Percentiles rank a stretch among this genome's conserved stretches.
These are phyloP conservation scores for Craseonycteris thonglongyai DNA, from an alignment of 2,113 vertebrate species.

Conservation along the genomic window DNA sequence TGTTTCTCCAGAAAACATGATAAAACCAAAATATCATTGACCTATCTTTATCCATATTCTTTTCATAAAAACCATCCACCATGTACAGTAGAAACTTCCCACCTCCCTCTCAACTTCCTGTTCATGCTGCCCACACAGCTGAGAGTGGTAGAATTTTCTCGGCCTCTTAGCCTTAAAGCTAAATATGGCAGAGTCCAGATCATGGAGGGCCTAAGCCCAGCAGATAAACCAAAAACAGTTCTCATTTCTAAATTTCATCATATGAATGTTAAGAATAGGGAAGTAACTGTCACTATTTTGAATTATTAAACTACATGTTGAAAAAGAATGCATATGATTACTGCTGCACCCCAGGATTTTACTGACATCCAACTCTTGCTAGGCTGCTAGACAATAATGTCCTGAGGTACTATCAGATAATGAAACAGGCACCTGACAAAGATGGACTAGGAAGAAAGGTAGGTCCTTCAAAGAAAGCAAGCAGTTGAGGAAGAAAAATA, in stretches of 20 bases:
- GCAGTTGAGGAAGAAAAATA: not conserved
- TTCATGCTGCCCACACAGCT: not conserved
- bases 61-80: not conserved
- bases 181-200: not conserved
- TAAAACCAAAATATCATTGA: slow-evolving; percentile 42
- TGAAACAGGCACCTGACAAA: not conserved
- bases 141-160: not conserved
- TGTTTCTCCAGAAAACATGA: slow-evolving; percentile 35
- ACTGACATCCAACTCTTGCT: not conserved
- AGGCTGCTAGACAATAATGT: not conserved
- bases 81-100: not conserved
- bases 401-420: not conserved
- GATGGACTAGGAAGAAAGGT: not conserved
- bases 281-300: not conserved
- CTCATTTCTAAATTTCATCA: not conserved
- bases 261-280: not conserved
- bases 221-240: not conserved
- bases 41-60: not conserved
- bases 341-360: not conserved
- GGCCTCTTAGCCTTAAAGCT: not conserved
- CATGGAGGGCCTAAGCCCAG: not conserved
- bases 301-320: not conserved
- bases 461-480: not conserved
- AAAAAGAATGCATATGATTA: not conserved
- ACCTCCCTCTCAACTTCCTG: not conserved